Percentiles rank a stretch among this genome's conserved stretches.
Evolutionary conservation across 2,113 vertebrate genomes (phyloP).

Genomic region (Lagopus leucura): DNA sequence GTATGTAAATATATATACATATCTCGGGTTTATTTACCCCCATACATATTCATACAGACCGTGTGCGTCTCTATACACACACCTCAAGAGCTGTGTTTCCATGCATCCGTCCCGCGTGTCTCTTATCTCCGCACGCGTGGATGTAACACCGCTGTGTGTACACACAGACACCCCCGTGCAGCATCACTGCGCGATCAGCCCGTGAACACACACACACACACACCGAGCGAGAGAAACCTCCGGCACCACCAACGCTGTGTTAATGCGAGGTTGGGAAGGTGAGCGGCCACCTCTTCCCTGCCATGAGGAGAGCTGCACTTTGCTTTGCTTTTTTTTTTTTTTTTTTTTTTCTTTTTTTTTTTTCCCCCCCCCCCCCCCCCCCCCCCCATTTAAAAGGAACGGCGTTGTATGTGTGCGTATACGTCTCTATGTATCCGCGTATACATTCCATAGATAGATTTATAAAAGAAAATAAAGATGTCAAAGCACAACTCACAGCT

Average conservation of each 20-base stretch:
- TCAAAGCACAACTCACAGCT: conserved; percentile 94
- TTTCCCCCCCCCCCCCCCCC: too few species aligned
- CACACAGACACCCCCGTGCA: conserved; percentile 45
- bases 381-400: background rate
- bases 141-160: conserved; percentile 1
- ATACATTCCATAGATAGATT: background rate
- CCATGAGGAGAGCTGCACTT: conserved; percentile 52
- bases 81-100: conserved; percentile 21
- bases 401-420: conserved; percentile 40
- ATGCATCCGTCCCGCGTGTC: background rate
- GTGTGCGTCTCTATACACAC: background rate
- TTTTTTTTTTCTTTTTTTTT: too few species aligned
- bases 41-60: background rate
- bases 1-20: background rate
- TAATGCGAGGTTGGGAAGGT: conserved; percentile 11
- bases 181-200: conserved; percentile 38
- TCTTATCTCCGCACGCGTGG: conserved; percentile 49
- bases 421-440: background rate
- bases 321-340: background rate
- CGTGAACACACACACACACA: background rate
- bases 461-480: conserved; percentile 79
- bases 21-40: background rate
- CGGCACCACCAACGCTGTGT: background rate
- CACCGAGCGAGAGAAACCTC: too few species aligned
- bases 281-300: conserved; percentile 54